Conservation (phyloP, 2,888 invertebrate species). For the Melanostoma mellinum region DNA sequence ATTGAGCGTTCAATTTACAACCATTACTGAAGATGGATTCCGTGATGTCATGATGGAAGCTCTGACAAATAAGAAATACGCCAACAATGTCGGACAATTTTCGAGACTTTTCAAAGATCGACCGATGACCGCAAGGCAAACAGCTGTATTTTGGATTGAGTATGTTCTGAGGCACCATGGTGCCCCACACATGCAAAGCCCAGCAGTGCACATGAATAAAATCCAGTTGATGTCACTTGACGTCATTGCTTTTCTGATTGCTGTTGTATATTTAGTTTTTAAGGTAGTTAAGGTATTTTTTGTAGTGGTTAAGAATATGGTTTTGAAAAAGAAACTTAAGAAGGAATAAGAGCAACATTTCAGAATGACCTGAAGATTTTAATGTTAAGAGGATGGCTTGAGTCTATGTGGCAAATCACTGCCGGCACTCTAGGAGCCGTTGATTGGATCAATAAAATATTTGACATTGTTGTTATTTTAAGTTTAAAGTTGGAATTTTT, state of each 20-base stretch:
- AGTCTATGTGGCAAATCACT: too few species aligned
- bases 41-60: constrained; percentile 73
- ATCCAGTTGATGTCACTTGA: constrained; percentile 82
- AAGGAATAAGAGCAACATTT: too few species aligned
- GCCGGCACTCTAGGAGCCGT: too few species aligned
- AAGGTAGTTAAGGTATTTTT: too few species aligned
- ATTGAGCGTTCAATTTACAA: constrained; percentile 66
- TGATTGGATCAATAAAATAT: too few species aligned
- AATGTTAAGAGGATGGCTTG: too few species aligned
- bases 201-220: constrained; percentile 82
- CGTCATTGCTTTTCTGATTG: constrained; percentile 76
- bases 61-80: constrained; percentile 74
- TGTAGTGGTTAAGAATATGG: too few species aligned
- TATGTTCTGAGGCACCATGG: constrained; percentile 83
- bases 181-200: constrained; percentile 83
- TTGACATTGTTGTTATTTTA: too few species aligned
- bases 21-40: constrained; percentile 69
- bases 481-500: too few species aligned
- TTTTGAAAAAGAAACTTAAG: too few species aligned
- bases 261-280: background rate
- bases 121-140: constrained; percentile 82
- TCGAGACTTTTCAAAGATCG: constrained; percentile 83
- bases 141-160: constrained; percentile 84
- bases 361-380: too few species aligned
- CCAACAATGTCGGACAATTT: constrained; percentile 79